phyloP scores from a whole-genome alignment of 2,888 invertebrate genomes.

The Melolontha melolontha region DNA sequence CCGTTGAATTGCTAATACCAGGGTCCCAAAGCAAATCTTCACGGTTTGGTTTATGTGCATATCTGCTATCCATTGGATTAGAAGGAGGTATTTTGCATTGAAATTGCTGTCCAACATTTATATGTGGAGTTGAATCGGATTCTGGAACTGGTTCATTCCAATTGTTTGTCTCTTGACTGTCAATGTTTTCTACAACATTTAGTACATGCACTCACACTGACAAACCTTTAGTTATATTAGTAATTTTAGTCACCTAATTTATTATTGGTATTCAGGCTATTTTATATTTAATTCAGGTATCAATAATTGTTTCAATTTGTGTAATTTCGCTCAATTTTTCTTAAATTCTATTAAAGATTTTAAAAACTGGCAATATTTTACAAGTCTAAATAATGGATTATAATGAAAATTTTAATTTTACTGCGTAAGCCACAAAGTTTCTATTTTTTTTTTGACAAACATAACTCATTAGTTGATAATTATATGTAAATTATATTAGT shows the following conservation, averaged over 20 bases:
- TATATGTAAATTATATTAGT: no score
- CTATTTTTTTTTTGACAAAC: no score
- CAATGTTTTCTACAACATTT: constrained; percentile 39
- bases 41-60: constrained; percentile 68
- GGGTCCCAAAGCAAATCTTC: constrained; percentile 92
- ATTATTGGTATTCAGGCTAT: neutral
- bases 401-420: no score
- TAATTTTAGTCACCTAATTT: neutral
- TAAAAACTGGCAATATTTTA: no score
- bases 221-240: constrained; percentile 8
- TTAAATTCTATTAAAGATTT: no score
- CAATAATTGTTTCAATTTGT: no score
- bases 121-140: constrained; percentile 76
- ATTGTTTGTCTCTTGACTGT: constrained; percentile 55
- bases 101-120: constrained; percentile 89
- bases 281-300: neutral
- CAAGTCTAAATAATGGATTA: no score
- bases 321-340: no score
- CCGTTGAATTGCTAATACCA: constrained; percentile 78
- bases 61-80: constrained; percentile 63
- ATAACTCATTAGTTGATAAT: neutral
- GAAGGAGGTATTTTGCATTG: constrained; percentile 83
- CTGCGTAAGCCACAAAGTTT: no score
- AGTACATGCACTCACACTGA: constrained; percentile 26
- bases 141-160: constrained; percentile 64